These are phyloP conservation scores for Phortica variegata DNA, from an alignment of 1,140 invertebrate genomes.

Conservation along the genomic window DNA sequence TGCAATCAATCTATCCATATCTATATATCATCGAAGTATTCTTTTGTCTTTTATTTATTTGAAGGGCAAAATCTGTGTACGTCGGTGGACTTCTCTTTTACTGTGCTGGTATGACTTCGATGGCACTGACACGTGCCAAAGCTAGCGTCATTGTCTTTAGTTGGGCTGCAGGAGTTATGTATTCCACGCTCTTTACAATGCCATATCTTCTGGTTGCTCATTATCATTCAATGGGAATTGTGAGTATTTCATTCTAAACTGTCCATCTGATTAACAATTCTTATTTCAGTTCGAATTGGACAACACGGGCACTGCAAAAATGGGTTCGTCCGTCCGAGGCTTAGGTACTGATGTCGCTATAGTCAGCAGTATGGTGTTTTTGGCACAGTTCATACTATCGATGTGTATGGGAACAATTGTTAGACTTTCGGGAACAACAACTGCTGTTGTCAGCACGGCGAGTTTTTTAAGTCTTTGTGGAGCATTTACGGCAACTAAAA, in stretches of 20 bases:
- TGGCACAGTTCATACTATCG: constrained; percentile 89
- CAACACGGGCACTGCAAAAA: constrained; percentile 59
- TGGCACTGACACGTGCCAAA: constrained; percentile 77
- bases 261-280: constrained; percentile 3
- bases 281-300: constrained; percentile 66
- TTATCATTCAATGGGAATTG: constrained; percentile 84
- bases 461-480: constrained; percentile 81
- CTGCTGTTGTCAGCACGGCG: constrained; percentile 81
- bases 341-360: constrained; percentile 92
- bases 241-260: constrained; percentile 59
- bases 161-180: constrained; percentile 92
- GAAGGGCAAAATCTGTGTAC: constrained; percentile 82
- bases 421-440: constrained; percentile 76
- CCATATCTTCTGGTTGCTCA: constrained; percentile 91
- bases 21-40: not conserved
- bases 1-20: not conserved
- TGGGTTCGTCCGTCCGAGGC: constrained; percentile 68
- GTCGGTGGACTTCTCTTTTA: constrained; percentile 89
- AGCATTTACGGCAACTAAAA: constrained; percentile 78
- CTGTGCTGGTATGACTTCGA: constrained; percentile 82
- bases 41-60: constrained; percentile 6
- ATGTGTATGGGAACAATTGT: constrained; percentile 85
- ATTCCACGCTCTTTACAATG: constrained; percentile 96
- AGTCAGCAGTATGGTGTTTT: constrained; percentile 92
- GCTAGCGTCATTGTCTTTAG: constrained; percentile 85